Percentiles rank a stretch among this genome's conserved stretches.
Conservation (phyloP, 2,113 vertebrate species). For the Triplophysa siluroides region DNA sequence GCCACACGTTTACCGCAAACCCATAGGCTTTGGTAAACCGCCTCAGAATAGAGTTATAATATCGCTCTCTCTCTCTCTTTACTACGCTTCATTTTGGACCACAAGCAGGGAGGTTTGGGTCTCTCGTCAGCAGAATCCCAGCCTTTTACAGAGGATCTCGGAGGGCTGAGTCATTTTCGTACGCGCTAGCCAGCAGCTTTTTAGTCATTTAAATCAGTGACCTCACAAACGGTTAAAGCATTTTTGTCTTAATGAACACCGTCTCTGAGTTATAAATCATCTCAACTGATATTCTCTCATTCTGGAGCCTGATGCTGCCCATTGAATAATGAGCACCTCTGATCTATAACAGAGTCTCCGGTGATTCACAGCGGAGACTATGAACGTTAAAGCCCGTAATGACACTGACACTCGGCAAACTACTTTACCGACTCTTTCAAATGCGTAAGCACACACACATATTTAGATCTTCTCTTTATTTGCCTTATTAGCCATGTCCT, state of each 20-base stretch:
- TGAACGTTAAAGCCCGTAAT: slow-evolving; percentile 3
- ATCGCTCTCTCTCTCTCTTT: not conserved
- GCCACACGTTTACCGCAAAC: slow-evolving; percentile 10
- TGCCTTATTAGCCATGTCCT: not conserved
- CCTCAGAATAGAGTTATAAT: slow-evolving; percentile 11
- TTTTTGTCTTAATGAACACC: not conserved
- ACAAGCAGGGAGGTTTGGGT: not conserved
- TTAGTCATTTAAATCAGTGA: slow-evolving; percentile 19
- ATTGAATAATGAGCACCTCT: slow-evolving; percentile 34
- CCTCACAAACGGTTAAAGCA: not conserved
- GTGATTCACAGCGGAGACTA: not conserved
- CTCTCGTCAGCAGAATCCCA: slow-evolving; percentile 30
- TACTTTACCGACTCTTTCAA: slow-evolving; percentile 17
- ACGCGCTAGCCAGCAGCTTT: slow-evolving; percentile 6
- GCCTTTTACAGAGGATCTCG: slow-evolving; percentile 6
- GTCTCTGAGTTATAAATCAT: slow-evolving; percentile 36
- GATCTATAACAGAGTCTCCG: slow-evolving; percentile 1
- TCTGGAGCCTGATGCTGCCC: slow-evolving; percentile 13
- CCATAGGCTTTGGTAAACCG: slow-evolving; percentile 20
- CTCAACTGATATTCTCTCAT: slow-evolving; percentile 20
- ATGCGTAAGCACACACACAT: not conserved
- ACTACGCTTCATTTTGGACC: slow-evolving; percentile 18
- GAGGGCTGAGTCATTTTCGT: slow-evolving; percentile 11
- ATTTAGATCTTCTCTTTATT: slow-evolving; percentile 26
- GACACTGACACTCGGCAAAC: not conserved